These are phyloP conservation scores for Stylophora pistillata DNA, from an alignment of 64 coral and sea anemone species.

Conservation along the genomic window DNA sequence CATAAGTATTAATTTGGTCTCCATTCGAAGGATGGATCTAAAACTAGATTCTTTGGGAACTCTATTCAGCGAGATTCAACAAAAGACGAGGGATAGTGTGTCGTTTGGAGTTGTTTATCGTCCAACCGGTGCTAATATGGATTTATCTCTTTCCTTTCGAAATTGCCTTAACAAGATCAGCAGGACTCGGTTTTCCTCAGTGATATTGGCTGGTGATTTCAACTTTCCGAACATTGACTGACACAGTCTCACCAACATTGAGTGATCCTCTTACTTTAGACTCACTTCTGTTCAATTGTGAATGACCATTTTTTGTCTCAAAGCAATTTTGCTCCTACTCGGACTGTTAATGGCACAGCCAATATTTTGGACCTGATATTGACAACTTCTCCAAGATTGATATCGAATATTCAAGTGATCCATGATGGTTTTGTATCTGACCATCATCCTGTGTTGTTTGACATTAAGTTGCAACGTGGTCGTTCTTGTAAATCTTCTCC, in stretches of 20 bases:
- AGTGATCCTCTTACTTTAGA: slow-evolving; percentile 15
- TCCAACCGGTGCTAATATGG: slow-evolving; percentile 21
- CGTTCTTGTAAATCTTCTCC: slow-evolving; percentile 50
- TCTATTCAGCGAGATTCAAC: slow-evolving; percentile 12
- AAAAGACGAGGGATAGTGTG: slow-evolving; percentile 1
- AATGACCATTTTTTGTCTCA: slow-evolving; percentile 9
- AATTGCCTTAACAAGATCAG: slow-evolving; percentile 19
- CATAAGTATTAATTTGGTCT: too few species aligned
- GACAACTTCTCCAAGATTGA: slow-evolving; percentile 9
- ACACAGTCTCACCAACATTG: slow-evolving; percentile 34
- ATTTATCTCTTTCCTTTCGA: slow-evolving; percentile 21
- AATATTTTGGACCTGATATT: slow-evolving; percentile 18
- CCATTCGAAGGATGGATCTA: slow-evolving; percentile 19
- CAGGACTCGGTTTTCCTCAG: slow-evolving; percentile 21
- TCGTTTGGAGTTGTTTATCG: slow-evolving; percentile 20
- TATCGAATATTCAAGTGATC: slow-evolving; percentile 30
- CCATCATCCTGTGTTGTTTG: slow-evolving; percentile 33
- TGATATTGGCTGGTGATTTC: slow-evolving; percentile 28
- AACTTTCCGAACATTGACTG: slow-evolving; percentile 21
- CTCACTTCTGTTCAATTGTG: neutral
- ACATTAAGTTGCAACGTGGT: slow-evolving; percentile 17
- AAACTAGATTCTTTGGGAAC: neutral
- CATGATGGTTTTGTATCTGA: slow-evolving; percentile 24
- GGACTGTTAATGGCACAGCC: slow-evolving; percentile 24
- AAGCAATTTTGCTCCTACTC: slow-evolving; percentile 13